Evolutionary conservation across 2,113 vertebrate species (phyloP), one percentile per base, ranked within the genome.

Genomic region (Bucco capensis): DNA sequence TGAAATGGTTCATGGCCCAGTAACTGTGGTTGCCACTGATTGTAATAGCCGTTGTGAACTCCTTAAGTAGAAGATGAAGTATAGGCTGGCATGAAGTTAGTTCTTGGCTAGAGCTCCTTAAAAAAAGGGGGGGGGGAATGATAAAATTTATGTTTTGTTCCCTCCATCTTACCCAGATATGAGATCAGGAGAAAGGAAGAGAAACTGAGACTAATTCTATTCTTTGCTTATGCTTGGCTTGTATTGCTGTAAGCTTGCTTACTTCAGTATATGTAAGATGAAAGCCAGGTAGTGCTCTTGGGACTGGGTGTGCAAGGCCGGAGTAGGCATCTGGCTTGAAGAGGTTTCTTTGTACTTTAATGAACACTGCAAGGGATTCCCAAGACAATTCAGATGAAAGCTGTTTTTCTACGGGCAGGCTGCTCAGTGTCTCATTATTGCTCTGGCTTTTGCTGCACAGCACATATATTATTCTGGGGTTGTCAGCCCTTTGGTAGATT

Each of bases 401-500:
- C 82, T 78, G 57, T 37, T 93, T 83, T 86, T 47, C 78, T 70
- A 12, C 35, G 53, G 44, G 62, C 1, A 2, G 70, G 35, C 51
- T 83, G 70, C 53, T 46, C 2, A 35, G 79, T 85, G 40, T 40
- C 89, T 83, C 85, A 50, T 92, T 89, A 91, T 72, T 88, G 78
- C 84, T 91, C 79, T 89, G 91, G 61, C 81, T 93, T 96, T 93
- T 96, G 90, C 91, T 87, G 88, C 78, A 80, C 51, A 89, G 88
- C 86, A 53, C 83, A 87, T 93, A 75, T 76, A 91, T 94, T 91
- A 87, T 90, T 88, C 79, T 6, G 6, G 71, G 82, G 76, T 46
- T 94, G 89, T 94, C 92, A 95, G 92, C 82, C 66, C 79, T 95
- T 82, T 83, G 35, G 85, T 84, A 74, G n/a, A 64, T 93, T 96